Evolutionary conservation across 2,113 vertebrate genomes (phyloP), one percentile per base, ranked within the genome.

Genomic region (Pachycephala philippinensis): DNA sequence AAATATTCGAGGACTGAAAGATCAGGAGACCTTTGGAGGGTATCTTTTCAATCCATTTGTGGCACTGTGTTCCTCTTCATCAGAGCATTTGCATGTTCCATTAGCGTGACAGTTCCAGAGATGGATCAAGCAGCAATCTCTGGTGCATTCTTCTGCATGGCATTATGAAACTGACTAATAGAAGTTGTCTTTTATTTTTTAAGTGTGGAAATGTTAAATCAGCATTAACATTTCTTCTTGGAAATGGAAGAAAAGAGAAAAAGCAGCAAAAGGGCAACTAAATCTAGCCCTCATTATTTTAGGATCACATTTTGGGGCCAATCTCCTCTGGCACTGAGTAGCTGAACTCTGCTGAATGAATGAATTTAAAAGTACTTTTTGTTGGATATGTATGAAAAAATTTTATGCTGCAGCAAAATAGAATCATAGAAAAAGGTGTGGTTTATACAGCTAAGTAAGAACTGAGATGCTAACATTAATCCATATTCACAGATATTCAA

Each of bases 271-370:
- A 94, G 87, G 68, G 44, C 64, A 94, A 57, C 44, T 59, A 81
- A 78, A 86, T n/a, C 27, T 31, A 88, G n/a, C 40, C 60, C 50
- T 94, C 76, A 71, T 94, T 91, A 90, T 93, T 91, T 74, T 83
- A 26, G 70, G 85, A 91, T 95, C 87, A 90, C 14, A 35, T 75
- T 89, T 47, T 57, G 33, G 35, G 63, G 57, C 20, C 83, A 84
- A 15, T 40, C 52, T 90, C 75, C 68, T 92, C 68, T 84, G 71
- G 54, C 64, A 53, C 26, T 31, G 31, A 77, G 24, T 64, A 77
- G 52, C 27, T 90, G 79, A 94, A 90, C 85, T 90, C 47, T 71
- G 72, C 10, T 81, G 52, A 91, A 85, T 70, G 13, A 92, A 94
- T 78, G 3, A 89, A 84, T 81, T 81, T 82, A 4, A 78, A 89